These are phyloP conservation scores for Mallotus villosus DNA, from an alignment of 2,797 vertebrate genomes.

Conservation along the genomic window DNA sequence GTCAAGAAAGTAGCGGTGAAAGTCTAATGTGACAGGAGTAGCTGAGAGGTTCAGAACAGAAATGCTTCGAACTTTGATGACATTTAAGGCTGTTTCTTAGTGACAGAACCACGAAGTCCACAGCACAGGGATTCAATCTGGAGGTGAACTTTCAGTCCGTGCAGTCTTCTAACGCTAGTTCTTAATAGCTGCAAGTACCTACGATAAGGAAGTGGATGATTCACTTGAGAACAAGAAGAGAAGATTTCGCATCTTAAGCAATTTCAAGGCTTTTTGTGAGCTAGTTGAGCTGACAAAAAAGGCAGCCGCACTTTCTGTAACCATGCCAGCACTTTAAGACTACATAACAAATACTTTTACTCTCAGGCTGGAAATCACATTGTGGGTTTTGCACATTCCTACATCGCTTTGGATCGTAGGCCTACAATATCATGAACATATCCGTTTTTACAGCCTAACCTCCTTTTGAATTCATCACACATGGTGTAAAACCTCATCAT, in stretches of 20 bases:
- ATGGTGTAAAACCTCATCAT: background rate
- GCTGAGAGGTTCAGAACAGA: slow-evolving; percentile 34
- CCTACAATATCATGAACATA: background rate
- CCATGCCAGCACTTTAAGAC: too few species aligned
- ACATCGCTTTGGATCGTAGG: background rate
- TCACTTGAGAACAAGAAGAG: background rate
- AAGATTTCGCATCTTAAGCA: background rate
- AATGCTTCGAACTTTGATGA: slow-evolving; percentile 24
- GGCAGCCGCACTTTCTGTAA: slow-evolving; percentile 2
- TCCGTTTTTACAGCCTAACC: too few species aligned
- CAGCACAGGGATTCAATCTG: slow-evolving; percentile 36
- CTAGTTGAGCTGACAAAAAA: background rate
- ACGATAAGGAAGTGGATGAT: background rate
- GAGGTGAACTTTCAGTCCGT: slow-evolving; percentile 26
- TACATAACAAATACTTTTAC: too few species aligned
- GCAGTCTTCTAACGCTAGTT: slow-evolving; percentile 6
- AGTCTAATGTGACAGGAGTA: slow-evolving; percentile 42
- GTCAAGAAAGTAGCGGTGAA: slow-evolving; percentile 58
- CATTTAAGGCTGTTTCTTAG: slow-evolving; percentile 19
- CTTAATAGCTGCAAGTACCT: slow-evolving; percentile 2
- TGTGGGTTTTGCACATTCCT: too few species aligned
- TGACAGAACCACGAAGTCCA: background rate
- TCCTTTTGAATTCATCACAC: background rate
- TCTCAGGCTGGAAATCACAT: too few species aligned
- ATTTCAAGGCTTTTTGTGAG: too few species aligned